Base-by-base conservation (phyloP, 2,113 vertebrate genomes). In the Hippocampus zosterae region DNA sequence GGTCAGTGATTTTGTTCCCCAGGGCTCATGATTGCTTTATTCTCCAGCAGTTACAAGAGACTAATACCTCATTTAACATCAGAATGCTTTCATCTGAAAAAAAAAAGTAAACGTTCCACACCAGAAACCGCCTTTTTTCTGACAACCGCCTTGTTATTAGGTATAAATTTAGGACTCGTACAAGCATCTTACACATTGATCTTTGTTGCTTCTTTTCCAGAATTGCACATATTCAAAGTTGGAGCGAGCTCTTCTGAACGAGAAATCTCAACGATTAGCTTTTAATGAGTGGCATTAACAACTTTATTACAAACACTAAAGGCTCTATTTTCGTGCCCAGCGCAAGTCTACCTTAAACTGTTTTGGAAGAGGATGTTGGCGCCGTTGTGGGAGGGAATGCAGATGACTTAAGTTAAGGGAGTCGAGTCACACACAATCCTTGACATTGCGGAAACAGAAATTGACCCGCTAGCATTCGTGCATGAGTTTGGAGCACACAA, bases 101-200 rank as follows among this genome's bases (percentile, higher is more conserved):
- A 74, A 81, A 79, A 81, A 81, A 82, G 76, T 81, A 85, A 78
- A 80, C 80, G 79, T 82, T 62, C 64, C 83, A 88, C 88, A 90
- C 90, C 90, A 85, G 79, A 87, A 85, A 86, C 76, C 83, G 90
- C 90, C 90, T 91, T 91, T 82, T 88, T 90, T 91, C 13, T 82
- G 66, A 86, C 73, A 77, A 84, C 87, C 85, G 85, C 84, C 85
- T 88, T 89, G 74, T 74, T 82, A 72, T 82, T 83, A 81, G 65
- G 71, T 79, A 71, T 67, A 66, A 73, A 84, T 79, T 81, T 65
- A 69, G 75, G 69, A 75, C 71, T 74, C 65, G 68, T 69, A 57
- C 2, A 42, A 69, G 76, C 61, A 42, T 72, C 50, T 33, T 63
- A 69, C 74, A 71, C 69, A 76, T 80, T 72, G 19, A 57, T 78